phyloP scores from a whole-genome alignment of 2,888 invertebrate genomes.

The Drosophila subsilvestris region DNA sequence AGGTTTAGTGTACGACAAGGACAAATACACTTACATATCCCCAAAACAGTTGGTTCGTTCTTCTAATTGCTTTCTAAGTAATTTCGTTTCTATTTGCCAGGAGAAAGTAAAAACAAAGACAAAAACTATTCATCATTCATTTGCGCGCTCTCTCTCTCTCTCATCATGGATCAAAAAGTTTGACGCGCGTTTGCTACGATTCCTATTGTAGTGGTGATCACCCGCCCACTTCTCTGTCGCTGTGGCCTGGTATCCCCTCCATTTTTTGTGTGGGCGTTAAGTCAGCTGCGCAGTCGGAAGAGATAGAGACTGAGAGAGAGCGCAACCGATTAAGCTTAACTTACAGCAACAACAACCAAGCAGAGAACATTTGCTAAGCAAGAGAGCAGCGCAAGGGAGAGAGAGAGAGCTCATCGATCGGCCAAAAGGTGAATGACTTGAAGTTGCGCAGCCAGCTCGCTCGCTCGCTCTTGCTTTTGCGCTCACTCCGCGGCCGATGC shows the following conservation, averaged over 20 bases:
- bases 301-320: constrained; percentile 7
- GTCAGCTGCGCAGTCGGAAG: constrained; percentile 57
- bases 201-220: constrained; percentile 50
- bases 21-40: constrained; percentile 24
- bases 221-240: constrained; percentile 20
- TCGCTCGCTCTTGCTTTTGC: constrained; percentile 27
- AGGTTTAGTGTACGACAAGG: no score
- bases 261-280: constrained; percentile 62
- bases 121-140: constrained; percentile 17
- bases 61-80: constrained; percentile 51
- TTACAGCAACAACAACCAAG: constrained; percentile 17
- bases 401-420: constrained; percentile 24
- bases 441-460: constrained; percentile 48
- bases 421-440: constrained; percentile 75
- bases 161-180: constrained; percentile 64
- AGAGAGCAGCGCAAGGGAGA: constrained; percentile 12
- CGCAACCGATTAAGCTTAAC: constrained; percentile 23
- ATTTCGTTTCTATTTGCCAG: constrained; percentile 74
- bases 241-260: constrained; percentile 18
- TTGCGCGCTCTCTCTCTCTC: constrained; percentile 18
- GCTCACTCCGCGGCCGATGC: constrained; percentile 7
- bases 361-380: constrained; percentile 37
- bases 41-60: constrained; percentile 15
- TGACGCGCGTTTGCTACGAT: constrained; percentile 57
- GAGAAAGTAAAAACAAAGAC: constrained; percentile 71